Conservation (phyloP, 2,888 invertebrate species). For the Drosophila longiperda region DNA sequence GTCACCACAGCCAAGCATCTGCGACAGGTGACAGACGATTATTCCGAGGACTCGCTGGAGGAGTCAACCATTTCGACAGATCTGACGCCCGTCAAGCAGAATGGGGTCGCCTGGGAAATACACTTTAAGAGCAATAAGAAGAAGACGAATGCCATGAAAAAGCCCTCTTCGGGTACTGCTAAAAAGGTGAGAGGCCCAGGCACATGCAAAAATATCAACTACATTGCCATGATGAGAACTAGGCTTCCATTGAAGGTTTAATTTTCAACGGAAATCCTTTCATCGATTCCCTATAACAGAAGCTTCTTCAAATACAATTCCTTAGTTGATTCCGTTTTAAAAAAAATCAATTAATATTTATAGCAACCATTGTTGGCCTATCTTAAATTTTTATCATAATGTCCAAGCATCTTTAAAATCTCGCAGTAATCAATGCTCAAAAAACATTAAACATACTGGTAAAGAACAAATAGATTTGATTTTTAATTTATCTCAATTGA, state of each 20-base stretch:
- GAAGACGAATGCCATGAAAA: conserved; percentile 49
- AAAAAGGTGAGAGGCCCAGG: conserved; percentile 46
- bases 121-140: conserved; percentile 87
- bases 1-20: conserved; percentile 74
- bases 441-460: not conserved
- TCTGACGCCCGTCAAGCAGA: conserved; percentile 89
- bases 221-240: not conserved
- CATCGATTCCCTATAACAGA: not conserved
- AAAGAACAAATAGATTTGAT: not conserved
- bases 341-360: not conserved
- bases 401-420: not conserved
- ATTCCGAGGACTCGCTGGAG: conserved; percentile 94
- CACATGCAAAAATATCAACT: not conserved
- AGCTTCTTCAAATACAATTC: too few species aligned
- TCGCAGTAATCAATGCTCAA: not conserved
- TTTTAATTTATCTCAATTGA: not conserved
- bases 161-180: conserved; percentile 25
- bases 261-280: not conserved
- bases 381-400: too few species aligned
- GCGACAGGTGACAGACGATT: conserved; percentile 86
- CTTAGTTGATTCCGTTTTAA: too few species aligned
- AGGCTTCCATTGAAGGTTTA: not conserved
- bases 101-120: conserved; percentile 95
- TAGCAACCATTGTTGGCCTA: not conserved
- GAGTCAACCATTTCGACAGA: conserved; percentile 86